Evolutionary conservation across 2,888 invertebrate species (phyloP).

Genomic region (Drosophila anomalipes): DNA sequence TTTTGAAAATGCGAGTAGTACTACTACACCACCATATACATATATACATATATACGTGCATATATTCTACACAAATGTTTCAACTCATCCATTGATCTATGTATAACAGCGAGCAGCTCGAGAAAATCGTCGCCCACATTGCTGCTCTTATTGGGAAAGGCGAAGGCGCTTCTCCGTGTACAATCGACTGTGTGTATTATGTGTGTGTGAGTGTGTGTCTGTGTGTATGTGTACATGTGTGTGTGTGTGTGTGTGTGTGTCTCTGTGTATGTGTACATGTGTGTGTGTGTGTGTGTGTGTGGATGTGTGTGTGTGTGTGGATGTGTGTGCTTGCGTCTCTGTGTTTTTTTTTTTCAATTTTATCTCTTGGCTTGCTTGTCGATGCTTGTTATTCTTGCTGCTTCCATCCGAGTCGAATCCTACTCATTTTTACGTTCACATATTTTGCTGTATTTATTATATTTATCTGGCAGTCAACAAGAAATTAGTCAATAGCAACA

Average conservation of each 20-base stretch:
- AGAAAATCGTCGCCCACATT: slow-evolving; percentile 69
- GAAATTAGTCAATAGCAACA: slow-evolving; percentile 68
- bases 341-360: slow-evolving; percentile 33
- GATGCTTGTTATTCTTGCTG: slow-evolving; percentile 36
- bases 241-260: not conserved
- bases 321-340: not conserved
- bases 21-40: slow-evolving; percentile 10
- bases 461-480: slow-evolving; percentile 49
- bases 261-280: too few species aligned
- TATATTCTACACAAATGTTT: slow-evolving; percentile 26
- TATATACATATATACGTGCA: not conserved
- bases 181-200: slow-evolving; percentile 2
- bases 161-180: slow-evolving; percentile 41
- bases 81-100: slow-evolving; percentile 36
- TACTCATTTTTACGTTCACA: slow-evolving; percentile 52
- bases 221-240: not conserved
- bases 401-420: slow-evolving; percentile 34
- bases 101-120: slow-evolving; percentile 28
- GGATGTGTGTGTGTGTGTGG: too few species aligned
- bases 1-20: slow-evolving; percentile 47
- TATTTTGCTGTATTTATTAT: slow-evolving; percentile 39
- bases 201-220: not conserved
- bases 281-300: not conserved
- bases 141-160: slow-evolving; percentile 45
- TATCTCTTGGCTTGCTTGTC: slow-evolving; percentile 38